A percentile compares a stretch with the other conserved stretches of the same genome.
Conservation (phyloP, 2,797 vertebrate genomes). For the Epinephelus coioides region DNA sequence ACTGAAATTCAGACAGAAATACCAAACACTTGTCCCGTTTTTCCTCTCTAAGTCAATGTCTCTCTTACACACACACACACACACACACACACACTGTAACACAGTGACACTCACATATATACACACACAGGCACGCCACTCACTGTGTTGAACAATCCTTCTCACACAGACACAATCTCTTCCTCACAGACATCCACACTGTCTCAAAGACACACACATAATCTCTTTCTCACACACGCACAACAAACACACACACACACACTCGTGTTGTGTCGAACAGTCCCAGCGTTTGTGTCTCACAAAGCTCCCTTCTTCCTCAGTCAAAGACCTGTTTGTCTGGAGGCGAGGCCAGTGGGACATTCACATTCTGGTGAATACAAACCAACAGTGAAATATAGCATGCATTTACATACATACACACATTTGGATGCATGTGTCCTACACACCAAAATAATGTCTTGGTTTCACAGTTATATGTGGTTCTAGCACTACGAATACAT, state of each 20-base stretch:
- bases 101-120: conserved; percentile 18
- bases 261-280: conserved; percentile 65
- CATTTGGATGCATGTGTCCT: not conserved
- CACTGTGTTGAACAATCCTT: conserved; percentile 52
- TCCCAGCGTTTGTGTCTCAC: conserved; percentile 77
- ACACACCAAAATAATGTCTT: conserved; percentile 18
- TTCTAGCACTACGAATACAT: not conserved
- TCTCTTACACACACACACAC: conserved; percentile 24
- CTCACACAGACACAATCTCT: conserved; percentile 60
- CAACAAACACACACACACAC: conserved; percentile 28
- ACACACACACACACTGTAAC: conserved; percentile 12
- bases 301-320: conserved; percentile 78
- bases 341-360: conserved; percentile 67
- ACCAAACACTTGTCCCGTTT: conserved; percentile 45
- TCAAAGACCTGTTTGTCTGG: conserved; percentile 81
- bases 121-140: conserved; percentile 26
- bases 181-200: conserved; percentile 59
- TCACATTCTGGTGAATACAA: conserved; percentile 72
- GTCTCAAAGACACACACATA: conserved; percentile 61
- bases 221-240: conserved; percentile 42
- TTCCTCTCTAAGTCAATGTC: conserved; percentile 33
- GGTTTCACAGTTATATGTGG: not conserved
- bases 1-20: conserved; percentile 51
- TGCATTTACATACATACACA: conserved; percentile 56
- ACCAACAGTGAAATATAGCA: conserved; percentile 61